Evolutionary conservation across 2,113 vertebrate genomes (phyloP), one percentile per base, ranked within the genome.

Genomic region (Phycodurus eques): DNA sequence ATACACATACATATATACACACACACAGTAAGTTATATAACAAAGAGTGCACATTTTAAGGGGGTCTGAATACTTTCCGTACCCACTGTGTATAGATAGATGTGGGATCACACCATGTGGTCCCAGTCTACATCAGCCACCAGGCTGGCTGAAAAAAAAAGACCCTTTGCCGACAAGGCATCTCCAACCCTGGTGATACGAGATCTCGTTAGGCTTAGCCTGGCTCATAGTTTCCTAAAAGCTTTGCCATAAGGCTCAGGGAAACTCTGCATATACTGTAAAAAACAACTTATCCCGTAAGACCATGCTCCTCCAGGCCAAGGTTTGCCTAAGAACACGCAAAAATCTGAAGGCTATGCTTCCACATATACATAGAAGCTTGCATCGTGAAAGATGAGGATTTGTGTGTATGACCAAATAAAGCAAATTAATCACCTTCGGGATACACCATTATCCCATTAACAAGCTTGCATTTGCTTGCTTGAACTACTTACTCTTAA

Each of bases 51-150:
- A 27, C 1, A 27, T 27, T 27, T 27, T 27, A 27, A 27, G 27
- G 27, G 27, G 27, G 27, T 27, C 27, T 1, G 27, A 27, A 27
- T 27, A 27, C 27, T 27, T 27, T 27, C 27, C 27, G 27, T 27
- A 27, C 27, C 27, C 27, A 27, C 1, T 27, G 1, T 27, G 27
- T 27, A 27, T 27, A 86, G 9, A 77, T 78, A 73, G 85, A 82
- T 66, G 54, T 74, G 86, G 87, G 88, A 88, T 70, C 76, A 80
- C 67, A 78, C 74, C 79, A 12, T 35, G 3, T 17, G 19, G 59
- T 61, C 27, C 59, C 14, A 35, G 27, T 17, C 13, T 27, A 61
- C 27, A 15, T 80, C 69, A 83, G 82, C 81, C 17, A 15, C 62
- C 68, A 59, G 35, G 74, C 59, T 67, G 39, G 79, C 68, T 77